phyloP scores from a whole-genome alignment of 35 echinoderm and acorn worm genomes.

The Amphiura filiformis region DNA sequence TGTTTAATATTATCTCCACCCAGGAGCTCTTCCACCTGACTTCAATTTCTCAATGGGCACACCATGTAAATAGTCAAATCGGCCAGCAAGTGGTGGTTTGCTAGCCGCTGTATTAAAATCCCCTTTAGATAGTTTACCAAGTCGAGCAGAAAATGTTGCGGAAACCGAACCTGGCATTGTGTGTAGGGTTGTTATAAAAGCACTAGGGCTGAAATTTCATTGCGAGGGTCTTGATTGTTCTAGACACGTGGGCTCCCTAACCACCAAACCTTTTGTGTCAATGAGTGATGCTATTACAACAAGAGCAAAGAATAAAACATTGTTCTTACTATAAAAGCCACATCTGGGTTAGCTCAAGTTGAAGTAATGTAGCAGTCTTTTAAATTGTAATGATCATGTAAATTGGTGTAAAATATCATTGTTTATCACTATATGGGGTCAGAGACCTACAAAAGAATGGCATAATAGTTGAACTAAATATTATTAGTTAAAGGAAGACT shows the following conservation, averaged over 20 bases:
- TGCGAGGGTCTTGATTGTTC: neutral
- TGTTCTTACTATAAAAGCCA: neutral
- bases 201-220: neutral
- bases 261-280: neutral
- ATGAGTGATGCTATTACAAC: neutral
- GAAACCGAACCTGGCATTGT: neutral
- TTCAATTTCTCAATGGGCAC: neutral
- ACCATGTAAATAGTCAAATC: neutral
- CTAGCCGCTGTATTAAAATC: neutral
- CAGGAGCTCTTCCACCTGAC: neutral
- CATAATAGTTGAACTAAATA: too few species aligned
- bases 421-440: neutral
- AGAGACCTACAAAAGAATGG: neutral
- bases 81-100: neutral
- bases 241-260: neutral
- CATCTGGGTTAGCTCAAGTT: conserved; percentile 5
- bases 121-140: neutral
- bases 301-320: neutral
- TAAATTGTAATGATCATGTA: neutral
- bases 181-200: neutral
- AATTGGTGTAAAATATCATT: neutral
- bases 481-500: too few species aligned
- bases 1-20: too few species aligned
- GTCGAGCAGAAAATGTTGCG: neutral
- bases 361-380: neutral